These are phyloP conservation scores for Suillia variegata DNA, from an alignment of 2,888 invertebrate species.

Conservation along the genomic window DNA sequence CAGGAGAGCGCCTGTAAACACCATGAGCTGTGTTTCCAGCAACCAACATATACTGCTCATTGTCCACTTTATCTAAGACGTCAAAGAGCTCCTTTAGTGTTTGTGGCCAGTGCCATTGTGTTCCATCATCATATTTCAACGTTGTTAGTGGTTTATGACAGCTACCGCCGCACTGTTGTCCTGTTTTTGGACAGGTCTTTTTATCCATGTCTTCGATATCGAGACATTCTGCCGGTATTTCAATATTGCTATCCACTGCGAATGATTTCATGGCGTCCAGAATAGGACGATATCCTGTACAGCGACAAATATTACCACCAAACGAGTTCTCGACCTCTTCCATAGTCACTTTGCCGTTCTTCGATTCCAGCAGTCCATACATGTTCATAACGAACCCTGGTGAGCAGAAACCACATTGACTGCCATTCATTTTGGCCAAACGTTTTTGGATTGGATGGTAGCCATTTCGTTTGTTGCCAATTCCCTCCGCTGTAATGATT, in stretches of 20 bases:
- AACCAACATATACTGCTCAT: constrained; percentile 68
- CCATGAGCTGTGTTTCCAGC: constrained; percentile 80
- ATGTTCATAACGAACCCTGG: constrained; percentile 79
- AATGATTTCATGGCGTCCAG: constrained; percentile 78
- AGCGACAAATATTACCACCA: constrained; percentile 77
- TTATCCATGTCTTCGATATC: constrained; percentile 53
- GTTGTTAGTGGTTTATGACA: constrained; percentile 31
- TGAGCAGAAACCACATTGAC: constrained; percentile 75
- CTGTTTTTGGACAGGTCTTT: constrained; percentile 49
- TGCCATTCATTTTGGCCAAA: constrained; percentile 69
- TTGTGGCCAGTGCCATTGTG: constrained; percentile 41
- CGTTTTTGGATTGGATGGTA: constrained; percentile 71
- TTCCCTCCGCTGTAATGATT: constrained; percentile 72
- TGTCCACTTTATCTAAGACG: constrained; percentile 53
- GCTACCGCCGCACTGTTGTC: constrained; percentile 43
- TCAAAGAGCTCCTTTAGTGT: constrained; percentile 33
- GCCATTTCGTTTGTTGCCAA: constrained; percentile 68
- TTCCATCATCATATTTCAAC: constrained; percentile 28
- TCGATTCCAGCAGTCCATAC: constrained; percentile 64
- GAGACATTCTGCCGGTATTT: constrained; percentile 54
- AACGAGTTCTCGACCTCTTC: constrained; percentile 74
- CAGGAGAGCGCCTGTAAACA: constrained; percentile 50
- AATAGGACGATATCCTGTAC: constrained; percentile 80
- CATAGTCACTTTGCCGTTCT: constrained; percentile 63
- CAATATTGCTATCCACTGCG: constrained; percentile 65